Evolutionary conservation across 2,888 invertebrate species (phyloP).

Genomic region (Drosophila mimica): DNA sequence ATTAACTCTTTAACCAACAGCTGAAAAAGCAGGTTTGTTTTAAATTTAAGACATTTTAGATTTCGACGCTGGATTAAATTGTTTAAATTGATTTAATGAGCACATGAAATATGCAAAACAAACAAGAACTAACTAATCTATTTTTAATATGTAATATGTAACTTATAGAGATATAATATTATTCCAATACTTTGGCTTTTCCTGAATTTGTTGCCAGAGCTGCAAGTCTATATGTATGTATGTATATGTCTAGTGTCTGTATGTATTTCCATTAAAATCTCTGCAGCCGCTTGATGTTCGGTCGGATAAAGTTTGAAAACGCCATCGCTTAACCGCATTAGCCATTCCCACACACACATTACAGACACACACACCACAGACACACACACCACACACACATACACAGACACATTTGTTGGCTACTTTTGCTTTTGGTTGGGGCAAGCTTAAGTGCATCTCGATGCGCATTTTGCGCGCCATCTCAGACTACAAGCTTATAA

Average conservation of each 20-base stretch:
- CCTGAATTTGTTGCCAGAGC: slow-evolving; percentile 17
- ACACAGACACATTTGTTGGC: slow-evolving; percentile 5
- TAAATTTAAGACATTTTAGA: neutral
- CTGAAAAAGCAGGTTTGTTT: neutral
- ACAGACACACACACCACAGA: slow-evolving; percentile 18
- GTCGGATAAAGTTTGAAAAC: slow-evolving; percentile 12
- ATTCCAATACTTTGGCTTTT: slow-evolving; percentile 4
- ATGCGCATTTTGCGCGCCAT: slow-evolving; percentile 38
- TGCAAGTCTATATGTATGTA: slow-evolving; percentile 1
- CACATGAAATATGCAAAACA: neutral
- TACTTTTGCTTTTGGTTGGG: slow-evolving; percentile 19
- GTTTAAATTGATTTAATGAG: neutral
- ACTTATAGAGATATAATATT: neutral
- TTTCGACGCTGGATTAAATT: neutral
- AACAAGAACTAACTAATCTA: neutral
- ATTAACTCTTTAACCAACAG: neutral
- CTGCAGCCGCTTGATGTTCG: slow-evolving; percentile 13
- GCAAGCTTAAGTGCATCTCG: slow-evolving; percentile 71
- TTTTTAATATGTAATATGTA: neutral
- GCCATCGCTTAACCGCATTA: slow-evolving; percentile 33
- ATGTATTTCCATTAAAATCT: neutral
- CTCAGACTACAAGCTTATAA: slow-evolving; percentile 35
- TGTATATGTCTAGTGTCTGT: neutral
- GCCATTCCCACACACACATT: slow-evolving; percentile 15
- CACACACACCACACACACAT: slow-evolving; percentile 16